Base-by-base conservation (phyloP, 1,140 invertebrate genomes). In the Apis laboriosa region DNA sequence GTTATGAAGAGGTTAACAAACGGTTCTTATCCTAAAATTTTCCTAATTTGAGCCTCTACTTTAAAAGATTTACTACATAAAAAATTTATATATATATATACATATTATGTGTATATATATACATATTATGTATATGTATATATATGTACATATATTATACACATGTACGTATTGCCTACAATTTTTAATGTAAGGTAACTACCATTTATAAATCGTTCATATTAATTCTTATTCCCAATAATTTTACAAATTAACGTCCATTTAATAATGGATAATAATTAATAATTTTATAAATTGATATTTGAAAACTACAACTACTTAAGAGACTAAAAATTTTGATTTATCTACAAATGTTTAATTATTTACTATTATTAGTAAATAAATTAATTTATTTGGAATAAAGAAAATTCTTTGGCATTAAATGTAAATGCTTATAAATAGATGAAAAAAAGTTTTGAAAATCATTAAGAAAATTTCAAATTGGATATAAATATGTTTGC, bases 1-100 rank as follows among this genome's bases (percentile, higher is more conserved):
- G 77, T 77, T 61, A 70, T 28, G 21, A 68, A 56, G 53, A 55
- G 71, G 28, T 74, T n/a, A 75, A 67, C 72, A 56, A 76, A 71
- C 43, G 53, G 51, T 70, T 68, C 12, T 60, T 70, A 74, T 49
- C 13, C 21, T 55, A 66, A 43, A 15, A 60, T 53, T 34, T 7
- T 8, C 17, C 49, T 71, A 80, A 74, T 49, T 63, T 53, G 15
- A 70, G 56, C 55, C 64, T 17, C 53, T 68, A 71, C 53, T 9
- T 71, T 19, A 34, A 79, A 53, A 19, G 21, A 9, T 58, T 49
- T 70, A 49, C 8, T 7, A 55, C 12, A 43, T 43, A 43, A 43
- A 43, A 43, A 43, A 7, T 43, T 43, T 43, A 43, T 43, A 43
- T 43, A 43, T 43, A 43, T 43, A 43, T 43, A 43, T 43, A 43